A percentile compares a stretch with the other conserved stretches of the same genome.
These are phyloP conservation scores for Liopterus haemorrhoidalis DNA, from an alignment of 2,888 invertebrate genomes.

Conservation along the genomic window DNA sequence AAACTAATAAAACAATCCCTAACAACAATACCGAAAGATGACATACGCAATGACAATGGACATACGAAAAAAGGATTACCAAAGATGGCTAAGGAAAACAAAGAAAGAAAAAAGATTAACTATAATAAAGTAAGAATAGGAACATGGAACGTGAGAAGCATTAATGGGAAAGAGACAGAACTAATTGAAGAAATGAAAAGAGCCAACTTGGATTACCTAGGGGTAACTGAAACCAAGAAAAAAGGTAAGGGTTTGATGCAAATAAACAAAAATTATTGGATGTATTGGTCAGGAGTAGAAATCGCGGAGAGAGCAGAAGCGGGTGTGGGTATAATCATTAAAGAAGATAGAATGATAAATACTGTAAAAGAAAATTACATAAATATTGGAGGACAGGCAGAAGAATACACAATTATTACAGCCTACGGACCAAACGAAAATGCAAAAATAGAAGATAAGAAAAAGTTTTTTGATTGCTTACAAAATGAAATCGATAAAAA, in stretches of 20 bases:
- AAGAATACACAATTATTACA: background rate
- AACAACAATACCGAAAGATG: too few species aligned
- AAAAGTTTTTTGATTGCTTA: background rate
- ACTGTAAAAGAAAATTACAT: background rate
- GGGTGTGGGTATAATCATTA: background rate
- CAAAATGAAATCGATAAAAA: background rate
- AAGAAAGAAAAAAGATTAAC: too few species aligned
- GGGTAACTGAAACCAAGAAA: background rate
- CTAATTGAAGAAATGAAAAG: slow-evolving; percentile 1
- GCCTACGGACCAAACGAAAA: background rate
- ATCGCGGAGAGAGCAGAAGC: background rate
- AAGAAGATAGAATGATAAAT: background rate
- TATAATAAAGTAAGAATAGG: too few species aligned
- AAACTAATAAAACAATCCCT: too few species aligned
- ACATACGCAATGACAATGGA: too few species aligned
- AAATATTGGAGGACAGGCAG: background rate
- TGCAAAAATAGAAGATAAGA: background rate
- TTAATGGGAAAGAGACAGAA: background rate
- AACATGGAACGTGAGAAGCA: too few species aligned
- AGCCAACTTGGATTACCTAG: background rate
- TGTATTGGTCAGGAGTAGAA: background rate
- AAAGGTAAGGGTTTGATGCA: background rate
- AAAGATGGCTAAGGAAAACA: too few species aligned
- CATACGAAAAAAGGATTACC: too few species aligned
- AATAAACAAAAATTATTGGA: background rate